Percentiles rank a stretch among this genome's conserved stretches.
These are phyloP conservation scores for Volucella bombylans DNA, from an alignment of 2,888 invertebrate genomes.

Conservation along the genomic window DNA sequence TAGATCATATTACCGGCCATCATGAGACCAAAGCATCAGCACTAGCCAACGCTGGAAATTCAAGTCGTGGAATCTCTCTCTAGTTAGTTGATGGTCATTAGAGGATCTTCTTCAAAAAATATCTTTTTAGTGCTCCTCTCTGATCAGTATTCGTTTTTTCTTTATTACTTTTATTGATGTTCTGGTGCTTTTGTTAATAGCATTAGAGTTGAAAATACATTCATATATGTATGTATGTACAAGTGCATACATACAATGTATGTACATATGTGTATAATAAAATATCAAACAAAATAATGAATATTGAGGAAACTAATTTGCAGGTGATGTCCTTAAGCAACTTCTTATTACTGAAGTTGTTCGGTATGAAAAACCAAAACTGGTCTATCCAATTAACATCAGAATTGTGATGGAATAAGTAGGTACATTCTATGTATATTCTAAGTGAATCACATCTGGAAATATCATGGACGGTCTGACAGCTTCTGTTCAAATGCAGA, in stretches of 20 bases:
- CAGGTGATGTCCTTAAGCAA: too few relatives aligned
- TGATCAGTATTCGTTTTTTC: not conserved
- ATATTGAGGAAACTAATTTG: too few relatives aligned
- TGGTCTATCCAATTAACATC: too few relatives aligned
- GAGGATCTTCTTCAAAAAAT: slow-evolving; percentile 17
- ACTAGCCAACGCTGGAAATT: slow-evolving; percentile 20
- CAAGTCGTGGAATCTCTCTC: slow-evolving; percentile 24
- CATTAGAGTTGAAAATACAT: not conserved
- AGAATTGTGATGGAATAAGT: not conserved
- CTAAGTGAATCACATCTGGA: not conserved
- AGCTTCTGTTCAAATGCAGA: too few relatives aligned
- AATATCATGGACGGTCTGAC: too few relatives aligned
- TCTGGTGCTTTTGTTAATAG: not conserved
- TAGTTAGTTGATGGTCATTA: slow-evolving; percentile 33
- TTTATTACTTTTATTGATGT: not conserved
- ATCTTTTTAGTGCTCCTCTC: slow-evolving; percentile 7
- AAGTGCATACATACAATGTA: too few relatives aligned
- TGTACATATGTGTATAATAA: too few relatives aligned
- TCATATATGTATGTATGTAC: too few relatives aligned
- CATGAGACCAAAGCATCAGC: slow-evolving; percentile 28
- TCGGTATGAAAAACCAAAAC: too few relatives aligned
- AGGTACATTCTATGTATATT: not conserved
- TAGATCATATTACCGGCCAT: slow-evolving; percentile 51
- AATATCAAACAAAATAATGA: too few relatives aligned
- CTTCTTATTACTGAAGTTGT: too few relatives aligned